Evolutionary conservation across 2,113 vertebrate genomes (phyloP).

Genomic region (Larimichthys polyactis): DNA sequence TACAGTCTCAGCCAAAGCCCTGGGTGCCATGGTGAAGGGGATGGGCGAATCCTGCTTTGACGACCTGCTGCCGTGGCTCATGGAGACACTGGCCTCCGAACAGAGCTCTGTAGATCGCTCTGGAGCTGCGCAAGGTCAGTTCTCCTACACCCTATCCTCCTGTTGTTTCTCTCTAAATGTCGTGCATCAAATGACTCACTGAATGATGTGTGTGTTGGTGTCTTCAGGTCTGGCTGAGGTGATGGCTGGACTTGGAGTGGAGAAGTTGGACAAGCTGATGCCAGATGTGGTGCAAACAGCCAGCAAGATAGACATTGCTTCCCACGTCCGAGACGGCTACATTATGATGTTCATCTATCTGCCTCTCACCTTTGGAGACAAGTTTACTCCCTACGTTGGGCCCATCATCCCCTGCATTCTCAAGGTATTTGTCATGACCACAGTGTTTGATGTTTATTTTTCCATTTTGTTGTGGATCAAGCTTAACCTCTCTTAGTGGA

Average conservation of each 20-base stretch:
- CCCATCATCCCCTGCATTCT: slow-evolving; percentile 99
- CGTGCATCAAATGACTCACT: neutral
- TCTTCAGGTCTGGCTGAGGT: slow-evolving; percentile 94
- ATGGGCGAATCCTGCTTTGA: slow-evolving; percentile 98
- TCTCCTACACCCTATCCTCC: neutral
- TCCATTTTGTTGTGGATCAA: neutral
- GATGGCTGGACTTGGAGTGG: slow-evolving; percentile 97
- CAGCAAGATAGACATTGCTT: slow-evolving; percentile 97
- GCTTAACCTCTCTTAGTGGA: neutral
- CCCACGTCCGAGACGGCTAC: slow-evolving; percentile 98
- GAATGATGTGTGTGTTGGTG: neutral
- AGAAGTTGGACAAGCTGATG: slow-evolving; percentile 99
- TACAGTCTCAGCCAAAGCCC: slow-evolving; percentile 96
- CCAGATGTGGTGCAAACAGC: slow-evolving; percentile 98
- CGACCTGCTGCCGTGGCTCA: slow-evolving; percentile 96
- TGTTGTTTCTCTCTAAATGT: neutral
- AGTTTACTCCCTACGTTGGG: slow-evolving; percentile 96
- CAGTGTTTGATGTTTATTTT: neutral
- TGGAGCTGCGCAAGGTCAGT: slow-evolving; percentile 94
- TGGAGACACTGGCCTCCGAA: slow-evolving; percentile 97
- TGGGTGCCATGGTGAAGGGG: slow-evolving; percentile 99
- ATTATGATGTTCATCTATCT: slow-evolving; percentile 99
- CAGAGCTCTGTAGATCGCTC: slow-evolving; percentile 99
- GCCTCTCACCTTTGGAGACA: slow-evolving; percentile 97
- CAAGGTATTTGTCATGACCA: slow-evolving; percentile 85